Evolutionary conservation across 2,797 vertebrate species (phyloP).

Genomic region (Caiman crocodilus): DNA sequence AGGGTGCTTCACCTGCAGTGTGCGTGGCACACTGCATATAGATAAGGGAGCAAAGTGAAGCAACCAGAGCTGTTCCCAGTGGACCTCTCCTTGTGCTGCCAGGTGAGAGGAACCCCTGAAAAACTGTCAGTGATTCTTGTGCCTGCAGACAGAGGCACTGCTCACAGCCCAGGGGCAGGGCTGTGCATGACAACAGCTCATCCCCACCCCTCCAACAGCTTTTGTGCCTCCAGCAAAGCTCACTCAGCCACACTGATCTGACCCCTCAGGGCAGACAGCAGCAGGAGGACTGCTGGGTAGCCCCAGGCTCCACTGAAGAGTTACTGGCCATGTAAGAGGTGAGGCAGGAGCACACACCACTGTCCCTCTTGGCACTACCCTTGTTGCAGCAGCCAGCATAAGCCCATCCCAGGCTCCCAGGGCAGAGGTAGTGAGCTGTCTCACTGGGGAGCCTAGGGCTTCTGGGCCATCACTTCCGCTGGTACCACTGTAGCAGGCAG

Average conservation of each 20-base stretch:
- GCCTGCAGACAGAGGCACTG: not conserved
- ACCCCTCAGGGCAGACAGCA: not conserved
- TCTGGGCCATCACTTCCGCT: not conserved
- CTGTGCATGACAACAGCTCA: not conserved
- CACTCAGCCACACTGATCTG: not conserved
- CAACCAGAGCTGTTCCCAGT: not conserved
- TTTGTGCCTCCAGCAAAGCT: no score
- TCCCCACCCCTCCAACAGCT: not conserved
- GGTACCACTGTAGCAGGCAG: not conserved
- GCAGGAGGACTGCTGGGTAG: no score
- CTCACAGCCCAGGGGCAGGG: not conserved
- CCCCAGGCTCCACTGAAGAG: not conserved
- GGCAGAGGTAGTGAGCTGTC: not conserved
- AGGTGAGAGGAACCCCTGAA: not conserved
- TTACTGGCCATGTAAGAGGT: not conserved
- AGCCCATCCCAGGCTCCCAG: not conserved
- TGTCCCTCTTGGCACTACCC: not conserved
- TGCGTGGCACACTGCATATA: not conserved
- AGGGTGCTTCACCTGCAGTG: not conserved
- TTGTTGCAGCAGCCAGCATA: not conserved
- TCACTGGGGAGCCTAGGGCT: no score
- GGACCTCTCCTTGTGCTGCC: not conserved
- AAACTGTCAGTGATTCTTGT: not conserved
- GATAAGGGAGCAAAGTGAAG: not conserved
- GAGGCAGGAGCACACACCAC: rapidly evolving